Evolutionary conservation across 2,113 vertebrate species (phyloP).

Genomic region (Pygoscelis antarcticus): DNA sequence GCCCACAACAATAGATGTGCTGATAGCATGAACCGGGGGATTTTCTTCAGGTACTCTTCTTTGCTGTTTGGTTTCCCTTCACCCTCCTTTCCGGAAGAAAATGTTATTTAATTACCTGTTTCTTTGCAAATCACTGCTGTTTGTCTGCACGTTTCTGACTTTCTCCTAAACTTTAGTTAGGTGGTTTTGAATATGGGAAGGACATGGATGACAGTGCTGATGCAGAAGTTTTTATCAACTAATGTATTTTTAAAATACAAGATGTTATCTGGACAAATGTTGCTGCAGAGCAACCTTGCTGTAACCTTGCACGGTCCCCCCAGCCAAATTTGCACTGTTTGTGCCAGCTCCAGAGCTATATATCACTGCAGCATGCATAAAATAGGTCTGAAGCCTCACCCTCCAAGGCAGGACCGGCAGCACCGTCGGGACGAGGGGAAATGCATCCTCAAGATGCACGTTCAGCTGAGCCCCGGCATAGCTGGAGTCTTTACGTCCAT

Average conservation of each 20-base stretch:
- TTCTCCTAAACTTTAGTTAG: background rate
- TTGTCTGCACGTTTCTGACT: background rate
- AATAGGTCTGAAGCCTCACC: background rate
- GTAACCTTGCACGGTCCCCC: background rate
- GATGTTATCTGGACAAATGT: background rate
- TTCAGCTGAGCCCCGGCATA: background rate
- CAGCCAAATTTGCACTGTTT: background rate
- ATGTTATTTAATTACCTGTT: background rate
- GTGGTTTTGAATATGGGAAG: background rate
- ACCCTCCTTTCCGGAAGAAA: background rate
- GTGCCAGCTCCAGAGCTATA: background rate
- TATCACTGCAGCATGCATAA: background rate
- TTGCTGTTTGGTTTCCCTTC: background rate
- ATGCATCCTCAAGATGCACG: background rate
- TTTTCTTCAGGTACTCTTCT: background rate
- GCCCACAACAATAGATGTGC: background rate
- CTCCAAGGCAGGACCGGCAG: background rate
- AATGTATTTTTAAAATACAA: background rate
- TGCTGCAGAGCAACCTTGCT: background rate
- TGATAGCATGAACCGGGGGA: background rate
- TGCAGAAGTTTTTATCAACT: background rate
- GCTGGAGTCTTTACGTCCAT: background rate
- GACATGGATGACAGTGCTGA: background rate
- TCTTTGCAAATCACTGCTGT: background rate
- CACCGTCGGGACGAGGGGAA: background rate